A percentile compares a stretch with the other conserved stretches of the same genome.
phyloP scores from a whole-genome alignment of 2,888 invertebrate species.

The Pelosia muscerda region DNA sequence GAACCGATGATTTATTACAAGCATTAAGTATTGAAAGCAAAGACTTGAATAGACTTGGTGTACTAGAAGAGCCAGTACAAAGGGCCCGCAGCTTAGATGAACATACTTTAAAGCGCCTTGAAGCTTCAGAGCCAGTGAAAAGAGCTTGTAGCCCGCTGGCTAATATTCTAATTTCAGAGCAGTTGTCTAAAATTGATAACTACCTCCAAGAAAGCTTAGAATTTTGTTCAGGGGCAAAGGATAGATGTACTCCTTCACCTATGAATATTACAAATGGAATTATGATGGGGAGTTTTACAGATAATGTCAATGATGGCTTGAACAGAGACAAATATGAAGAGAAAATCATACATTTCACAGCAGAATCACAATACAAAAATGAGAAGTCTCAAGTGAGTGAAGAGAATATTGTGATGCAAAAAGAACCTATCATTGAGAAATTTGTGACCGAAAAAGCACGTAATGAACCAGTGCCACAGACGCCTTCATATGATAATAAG shows the following conservation, averaged over 20 bases:
- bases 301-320: constrained; percentile 19
- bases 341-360: constrained; percentile 29
- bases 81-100: constrained; percentile 58
- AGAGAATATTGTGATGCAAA: constrained; percentile 32
- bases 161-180: constrained; percentile 74
- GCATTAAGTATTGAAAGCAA: constrained; percentile 22
- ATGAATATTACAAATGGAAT: constrained; percentile 48
- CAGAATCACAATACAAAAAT: neutral
- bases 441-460: constrained; percentile 37
- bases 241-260: constrained; percentile 43
- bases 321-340: constrained; percentile 38
- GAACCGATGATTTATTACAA: constrained; percentile 45
- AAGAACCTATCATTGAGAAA: constrained; percentile 21
- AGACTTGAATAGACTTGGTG: constrained; percentile 43
- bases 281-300: constrained; percentile 35
- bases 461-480: constrained; percentile 37
- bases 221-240: constrained; percentile 63
- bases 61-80: constrained; percentile 53
- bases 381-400: constrained; percentile 14
- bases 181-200: constrained; percentile 77
- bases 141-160: constrained; percentile 73
- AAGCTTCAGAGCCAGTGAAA: constrained; percentile 50
- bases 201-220: constrained; percentile 80
- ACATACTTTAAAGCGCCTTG: constrained; percentile 41
- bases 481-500: constrained; percentile 41